A percentile compares a stretch with the other conserved stretches of the same genome.
Conservation (phyloP, 37 sponge, comb jelly and placozoan genomes). For the Geodia barretti region DNA sequence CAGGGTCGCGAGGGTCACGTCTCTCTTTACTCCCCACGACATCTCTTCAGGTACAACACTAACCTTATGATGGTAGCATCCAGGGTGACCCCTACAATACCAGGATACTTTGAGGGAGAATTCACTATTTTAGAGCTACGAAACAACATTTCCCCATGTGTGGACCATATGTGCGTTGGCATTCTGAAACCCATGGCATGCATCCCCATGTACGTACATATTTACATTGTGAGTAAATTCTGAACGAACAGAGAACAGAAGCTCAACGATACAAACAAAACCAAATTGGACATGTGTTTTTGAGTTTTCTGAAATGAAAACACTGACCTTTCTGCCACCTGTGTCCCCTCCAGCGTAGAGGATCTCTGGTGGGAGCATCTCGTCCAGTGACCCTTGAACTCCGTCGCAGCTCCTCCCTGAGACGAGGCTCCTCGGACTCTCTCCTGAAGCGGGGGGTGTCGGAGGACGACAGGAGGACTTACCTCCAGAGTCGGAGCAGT, state of each 20-base stretch:
- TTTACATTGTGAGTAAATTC: too few species aligned
- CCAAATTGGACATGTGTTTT: too few species aligned
- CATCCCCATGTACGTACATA: too few species aligned
- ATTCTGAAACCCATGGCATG: too few species aligned
- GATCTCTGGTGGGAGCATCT: background rate
- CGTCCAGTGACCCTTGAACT: background rate
- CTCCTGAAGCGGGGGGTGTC: background rate
- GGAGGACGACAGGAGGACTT: background rate
- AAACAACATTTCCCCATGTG: too few species aligned
- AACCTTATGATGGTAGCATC: too few species aligned
- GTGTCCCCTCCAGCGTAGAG: background rate
- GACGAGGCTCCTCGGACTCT: background rate
- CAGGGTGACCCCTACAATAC: too few species aligned
- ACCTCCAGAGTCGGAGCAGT: background rate
- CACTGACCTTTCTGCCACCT: background rate
- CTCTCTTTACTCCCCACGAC: background rate
- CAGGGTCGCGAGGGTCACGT: background rate
- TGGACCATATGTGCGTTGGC: too few species aligned
- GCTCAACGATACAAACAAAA: too few species aligned
- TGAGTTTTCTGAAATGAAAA: background rate
- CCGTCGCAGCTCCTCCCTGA: background rate
- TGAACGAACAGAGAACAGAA: too few species aligned
- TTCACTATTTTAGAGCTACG: too few species aligned
- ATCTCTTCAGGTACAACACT: background rate
- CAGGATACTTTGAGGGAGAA: too few species aligned